Conservation (phyloP, 2,888 invertebrate genomes). For the Macrophya alboannulata region DNA sequence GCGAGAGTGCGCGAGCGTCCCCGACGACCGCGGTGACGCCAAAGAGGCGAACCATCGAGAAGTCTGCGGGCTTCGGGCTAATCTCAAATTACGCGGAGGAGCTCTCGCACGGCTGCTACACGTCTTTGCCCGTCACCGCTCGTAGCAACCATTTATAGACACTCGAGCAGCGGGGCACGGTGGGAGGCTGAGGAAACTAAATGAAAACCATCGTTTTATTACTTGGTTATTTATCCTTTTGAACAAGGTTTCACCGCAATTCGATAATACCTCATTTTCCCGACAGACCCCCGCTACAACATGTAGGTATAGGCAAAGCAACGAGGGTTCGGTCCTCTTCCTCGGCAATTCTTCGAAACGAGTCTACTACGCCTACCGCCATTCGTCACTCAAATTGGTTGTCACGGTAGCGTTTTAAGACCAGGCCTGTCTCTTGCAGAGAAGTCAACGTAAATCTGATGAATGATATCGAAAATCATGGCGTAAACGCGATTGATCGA, state of each 20-base stretch:
- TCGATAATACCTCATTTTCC: neutral
- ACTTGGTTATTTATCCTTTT: constrained; percentile 40
- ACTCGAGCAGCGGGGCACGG: constrained; percentile 75
- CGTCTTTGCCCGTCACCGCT: constrained; percentile 75
- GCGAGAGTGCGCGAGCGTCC: constrained; percentile 61
- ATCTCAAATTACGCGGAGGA: constrained; percentile 79
- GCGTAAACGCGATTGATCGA: neutral
- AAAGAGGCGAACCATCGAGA: constrained; percentile 60
- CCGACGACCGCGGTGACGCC: constrained; percentile 46
- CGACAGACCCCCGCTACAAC: neutral
- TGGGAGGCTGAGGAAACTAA: constrained; percentile 71
- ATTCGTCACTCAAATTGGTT: neutral
- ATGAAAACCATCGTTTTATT: constrained; percentile 67
- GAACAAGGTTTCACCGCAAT: neutral
- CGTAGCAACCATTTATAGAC: constrained; percentile 79
- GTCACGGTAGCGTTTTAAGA: neutral
- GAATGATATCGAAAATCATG: neutral
- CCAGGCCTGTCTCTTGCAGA: neutral
- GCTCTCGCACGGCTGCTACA: constrained; percentile 72
- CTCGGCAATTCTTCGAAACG: neutral
- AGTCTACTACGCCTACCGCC: neutral
- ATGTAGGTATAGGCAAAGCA: neutral
- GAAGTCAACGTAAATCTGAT: neutral
- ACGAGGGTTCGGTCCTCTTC: neutral
- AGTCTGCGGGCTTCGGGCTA: constrained; percentile 67